These are phyloP conservation scores for Pantherophis guttatus DNA, from an alignment of 2,113 vertebrate genomes.

Conservation along the genomic window DNA sequence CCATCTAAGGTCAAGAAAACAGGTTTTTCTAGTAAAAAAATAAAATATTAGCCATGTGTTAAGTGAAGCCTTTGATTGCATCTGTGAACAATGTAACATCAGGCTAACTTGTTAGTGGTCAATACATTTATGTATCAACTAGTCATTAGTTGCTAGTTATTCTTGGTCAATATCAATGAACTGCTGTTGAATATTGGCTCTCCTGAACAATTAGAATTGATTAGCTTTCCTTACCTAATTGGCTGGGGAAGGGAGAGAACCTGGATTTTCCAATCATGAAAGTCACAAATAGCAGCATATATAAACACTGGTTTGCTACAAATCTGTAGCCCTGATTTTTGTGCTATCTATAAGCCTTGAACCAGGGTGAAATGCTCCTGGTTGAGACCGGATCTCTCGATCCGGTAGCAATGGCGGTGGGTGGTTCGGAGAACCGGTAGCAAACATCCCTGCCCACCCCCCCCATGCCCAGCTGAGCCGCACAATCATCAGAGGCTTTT, in stretches of 20 bases:
- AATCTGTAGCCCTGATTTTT: not conserved
- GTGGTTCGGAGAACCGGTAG: no score
- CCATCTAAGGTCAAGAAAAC: not conserved
- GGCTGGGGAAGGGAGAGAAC: not conserved
- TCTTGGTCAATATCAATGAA: slow-evolving; percentile 17
- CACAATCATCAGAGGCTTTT: no score
- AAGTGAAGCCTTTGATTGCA: not conserved
- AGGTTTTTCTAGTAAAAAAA: not conserved
- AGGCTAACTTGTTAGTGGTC: not conserved
- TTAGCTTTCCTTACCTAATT: slow-evolving; percentile 28
- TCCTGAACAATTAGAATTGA: slow-evolving; percentile 15
- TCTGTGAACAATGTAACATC: not conserved
- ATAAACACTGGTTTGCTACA: not conserved
- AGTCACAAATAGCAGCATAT: not conserved
- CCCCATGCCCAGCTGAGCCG: no score
- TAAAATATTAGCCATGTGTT: not conserved
- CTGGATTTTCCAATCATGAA: not conserved
- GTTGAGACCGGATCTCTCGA: no score
- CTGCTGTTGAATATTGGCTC: not conserved
- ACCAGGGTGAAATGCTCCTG: no score
- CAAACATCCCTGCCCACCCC: no score
- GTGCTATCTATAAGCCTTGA: not conserved
- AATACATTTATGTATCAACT: slow-evolving; percentile 22
- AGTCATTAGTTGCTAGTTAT: not conserved
- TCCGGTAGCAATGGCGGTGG: no score